Conservation (phyloP, 2,797 vertebrate genomes). For the Petrocephalus sullivani region DNA sequence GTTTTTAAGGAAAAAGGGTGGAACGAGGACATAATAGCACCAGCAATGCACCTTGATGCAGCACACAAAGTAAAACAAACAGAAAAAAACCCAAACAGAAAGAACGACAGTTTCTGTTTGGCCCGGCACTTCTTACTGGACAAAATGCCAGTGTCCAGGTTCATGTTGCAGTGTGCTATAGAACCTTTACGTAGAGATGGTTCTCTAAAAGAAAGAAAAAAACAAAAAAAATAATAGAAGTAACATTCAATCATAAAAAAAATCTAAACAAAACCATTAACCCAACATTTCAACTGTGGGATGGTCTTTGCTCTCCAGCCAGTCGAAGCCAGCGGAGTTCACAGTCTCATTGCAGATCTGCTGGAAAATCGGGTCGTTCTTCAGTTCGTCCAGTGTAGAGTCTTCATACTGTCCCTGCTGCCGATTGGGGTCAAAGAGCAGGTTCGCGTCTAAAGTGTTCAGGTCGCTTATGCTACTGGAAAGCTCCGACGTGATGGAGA, state of each 20-base stretch:
- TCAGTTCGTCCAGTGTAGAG: slow-evolving; percentile 81
- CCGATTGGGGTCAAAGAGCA: slow-evolving; percentile 91
- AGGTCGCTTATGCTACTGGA: slow-evolving; percentile 92
- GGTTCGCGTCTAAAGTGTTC: slow-evolving; percentile 87
- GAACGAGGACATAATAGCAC: slow-evolving; percentile 28
- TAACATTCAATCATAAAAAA: slow-evolving; percentile 40
- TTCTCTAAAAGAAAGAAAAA: slow-evolving; percentile 45
- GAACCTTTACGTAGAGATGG: slow-evolving; percentile 42
- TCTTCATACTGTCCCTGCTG: slow-evolving; percentile 89
- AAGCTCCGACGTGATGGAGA: slow-evolving; percentile 88
- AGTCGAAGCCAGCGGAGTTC: slow-evolving; percentile 86
- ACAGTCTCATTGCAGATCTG: slow-evolving; percentile 88
- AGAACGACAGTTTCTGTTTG: slow-evolving; percentile 74
- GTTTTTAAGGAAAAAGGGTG: background rate
- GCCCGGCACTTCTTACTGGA: slow-evolving; percentile 85
- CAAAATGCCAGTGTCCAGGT: slow-evolving; percentile 74
- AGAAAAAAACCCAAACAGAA: slow-evolving; percentile 46
- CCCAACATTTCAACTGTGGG: slow-evolving; percentile 89
- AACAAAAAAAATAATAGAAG: slow-evolving; percentile 42
- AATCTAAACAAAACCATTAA: slow-evolving; percentile 69
- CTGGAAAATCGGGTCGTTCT: slow-evolving; percentile 91
- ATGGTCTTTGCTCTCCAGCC: slow-evolving; percentile 98
- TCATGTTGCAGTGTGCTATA: slow-evolving; percentile 78
- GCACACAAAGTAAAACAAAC: slow-evolving; percentile 62
- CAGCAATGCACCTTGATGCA: slow-evolving; percentile 46